phyloP scores from a whole-genome alignment of 2,888 invertebrate genomes.

The Dryomyza anilis region DNA sequence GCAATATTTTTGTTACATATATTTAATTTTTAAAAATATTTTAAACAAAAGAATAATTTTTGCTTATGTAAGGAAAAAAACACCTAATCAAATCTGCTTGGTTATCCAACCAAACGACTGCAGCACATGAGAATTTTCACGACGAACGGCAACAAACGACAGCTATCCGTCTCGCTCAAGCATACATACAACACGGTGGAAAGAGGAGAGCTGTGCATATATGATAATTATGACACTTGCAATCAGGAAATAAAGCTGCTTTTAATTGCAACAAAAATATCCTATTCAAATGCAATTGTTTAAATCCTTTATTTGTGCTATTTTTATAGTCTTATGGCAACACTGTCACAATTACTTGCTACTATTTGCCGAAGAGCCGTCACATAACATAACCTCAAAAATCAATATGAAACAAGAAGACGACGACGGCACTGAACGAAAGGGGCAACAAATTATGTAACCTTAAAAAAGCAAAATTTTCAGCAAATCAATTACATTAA shows the following conservation, averaged over 20 bases:
- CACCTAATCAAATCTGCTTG: not conserved
- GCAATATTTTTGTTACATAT: not conserved
- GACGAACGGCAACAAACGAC: not conserved
- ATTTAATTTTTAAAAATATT: not conserved
- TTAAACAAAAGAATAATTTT: not conserved
- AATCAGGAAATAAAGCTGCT: no score
- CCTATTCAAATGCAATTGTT: no score
- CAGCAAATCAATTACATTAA: constrained; percentile 24
- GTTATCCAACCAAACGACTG: constrained; percentile 7
- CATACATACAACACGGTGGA: not conserved
- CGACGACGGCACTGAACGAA: not conserved
- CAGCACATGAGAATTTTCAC: not conserved
- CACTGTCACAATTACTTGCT: not conserved
- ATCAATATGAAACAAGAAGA: constrained; percentile 21
- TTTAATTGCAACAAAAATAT: no score
- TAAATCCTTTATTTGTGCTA: no score
- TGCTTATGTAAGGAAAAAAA: constrained; percentile 1
- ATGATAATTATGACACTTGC: not conserved
- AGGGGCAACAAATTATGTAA: constrained; percentile 41
- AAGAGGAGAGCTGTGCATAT: not conserved
- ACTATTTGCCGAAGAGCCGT: not conserved
- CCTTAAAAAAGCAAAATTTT: constrained; percentile 7
- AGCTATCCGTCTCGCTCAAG: not conserved
- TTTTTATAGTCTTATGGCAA: no score
- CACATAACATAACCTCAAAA: constrained; percentile 47